Percentiles rank a stretch among this genome's conserved stretches.
Evolutionary conservation across 2,113 vertebrate genomes (phyloP).

Genomic region (Tringa solitaria): DNA sequence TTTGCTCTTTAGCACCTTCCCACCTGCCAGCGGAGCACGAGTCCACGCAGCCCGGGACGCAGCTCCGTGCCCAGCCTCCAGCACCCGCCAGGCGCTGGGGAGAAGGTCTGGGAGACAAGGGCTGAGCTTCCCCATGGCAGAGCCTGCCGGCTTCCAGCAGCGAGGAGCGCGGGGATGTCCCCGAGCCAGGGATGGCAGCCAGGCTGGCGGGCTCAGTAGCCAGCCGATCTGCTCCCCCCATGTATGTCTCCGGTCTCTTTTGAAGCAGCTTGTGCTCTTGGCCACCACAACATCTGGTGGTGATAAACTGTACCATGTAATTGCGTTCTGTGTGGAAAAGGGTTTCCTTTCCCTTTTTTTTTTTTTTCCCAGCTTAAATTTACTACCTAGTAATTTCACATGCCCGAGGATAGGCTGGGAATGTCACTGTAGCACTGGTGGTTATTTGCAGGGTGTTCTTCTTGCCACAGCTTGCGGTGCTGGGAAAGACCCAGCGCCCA

Average conservation of each 20-base stretch:
- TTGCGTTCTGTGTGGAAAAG: background rate
- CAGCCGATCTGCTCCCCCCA: background rate
- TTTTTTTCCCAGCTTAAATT: background rate
- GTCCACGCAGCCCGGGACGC: background rate
- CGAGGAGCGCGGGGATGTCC: background rate
- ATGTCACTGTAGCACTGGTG: background rate
- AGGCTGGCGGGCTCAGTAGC: background rate
- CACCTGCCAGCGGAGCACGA: rapidly evolving
- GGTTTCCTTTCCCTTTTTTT: background rate
- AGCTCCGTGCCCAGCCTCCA: background rate
- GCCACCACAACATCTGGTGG: conserved; percentile 2
- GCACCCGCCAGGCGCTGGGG: background rate
- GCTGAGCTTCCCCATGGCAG: background rate
- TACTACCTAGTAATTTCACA: background rate
- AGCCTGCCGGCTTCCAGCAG: background rate
- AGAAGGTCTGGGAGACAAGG: background rate
- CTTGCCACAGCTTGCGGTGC: background rate
- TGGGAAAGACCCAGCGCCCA: background rate
- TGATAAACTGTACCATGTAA: background rate
- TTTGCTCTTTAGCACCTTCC: background rate
- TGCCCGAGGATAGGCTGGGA: background rate
- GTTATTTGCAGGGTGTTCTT: background rate
- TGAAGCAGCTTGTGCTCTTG: conserved; percentile 28
- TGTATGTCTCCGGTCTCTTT: background rate
- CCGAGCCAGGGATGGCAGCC: background rate